Percentiles rank a stretch among this genome's conserved stretches.
Conservation (phyloP, 2,888 invertebrate genomes). For the Oscheius sp. region DNA sequence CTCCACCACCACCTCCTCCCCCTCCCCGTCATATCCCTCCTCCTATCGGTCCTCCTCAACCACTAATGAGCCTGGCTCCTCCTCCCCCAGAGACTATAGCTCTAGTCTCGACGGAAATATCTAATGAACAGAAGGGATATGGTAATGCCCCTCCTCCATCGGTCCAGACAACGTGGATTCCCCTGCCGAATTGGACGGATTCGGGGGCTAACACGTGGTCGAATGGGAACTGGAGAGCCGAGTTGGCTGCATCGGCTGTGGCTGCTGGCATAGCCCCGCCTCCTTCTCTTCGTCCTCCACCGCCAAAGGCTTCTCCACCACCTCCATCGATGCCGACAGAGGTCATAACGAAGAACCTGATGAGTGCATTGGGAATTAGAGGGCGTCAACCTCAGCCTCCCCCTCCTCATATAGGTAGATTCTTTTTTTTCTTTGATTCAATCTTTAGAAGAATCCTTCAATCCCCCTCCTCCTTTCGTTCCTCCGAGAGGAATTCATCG, state of each 20-base stretch:
- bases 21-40: slow-evolving; percentile 1
- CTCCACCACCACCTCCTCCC: slow-evolving; percentile 12
- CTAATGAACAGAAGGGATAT: background rate
- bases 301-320: slow-evolving; percentile 2
- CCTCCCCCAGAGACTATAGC: background rate
- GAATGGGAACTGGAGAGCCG: background rate
- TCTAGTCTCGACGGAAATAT: background rate
- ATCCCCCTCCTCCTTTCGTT: background rate
- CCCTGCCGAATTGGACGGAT: slow-evolving; percentile 14
- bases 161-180: background rate
- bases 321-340: background rate
- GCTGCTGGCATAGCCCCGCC: background rate
- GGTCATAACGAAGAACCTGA: slow-evolving; percentile 1
- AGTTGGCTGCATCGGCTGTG: background rate
- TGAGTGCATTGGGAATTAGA: slow-evolving; percentile 11
- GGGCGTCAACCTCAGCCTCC: slow-evolving; percentile 7
- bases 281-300: background rate
- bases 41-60: background rate
- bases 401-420: background rate
- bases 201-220: background rate
- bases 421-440: background rate
- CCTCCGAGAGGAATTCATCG: background rate
- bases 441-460: background rate
- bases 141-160: background rate
- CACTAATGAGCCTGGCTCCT: background rate